These are phyloP conservation scores for Apodemus sylvaticus DNA, from an alignment of 2,113 vertebrate genomes.

Conservation along the genomic window DNA sequence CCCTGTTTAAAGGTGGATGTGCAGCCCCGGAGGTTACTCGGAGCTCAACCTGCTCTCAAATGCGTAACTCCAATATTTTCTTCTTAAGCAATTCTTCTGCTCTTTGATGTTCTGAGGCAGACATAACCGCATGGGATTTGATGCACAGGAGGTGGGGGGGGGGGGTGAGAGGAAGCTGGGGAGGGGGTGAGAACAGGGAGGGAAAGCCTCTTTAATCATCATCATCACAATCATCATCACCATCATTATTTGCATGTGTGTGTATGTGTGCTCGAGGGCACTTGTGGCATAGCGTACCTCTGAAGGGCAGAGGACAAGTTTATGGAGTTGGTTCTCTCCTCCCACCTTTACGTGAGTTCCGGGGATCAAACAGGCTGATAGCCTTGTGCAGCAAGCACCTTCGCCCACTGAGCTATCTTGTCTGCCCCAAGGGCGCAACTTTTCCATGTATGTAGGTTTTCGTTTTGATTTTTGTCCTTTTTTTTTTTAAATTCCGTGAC, in stretches of 20 bases:
- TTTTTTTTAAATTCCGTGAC: not conserved
- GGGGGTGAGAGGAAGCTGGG: not conserved
- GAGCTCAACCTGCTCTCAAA: constrained; percentile 33
- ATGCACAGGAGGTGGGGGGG: not conserved
- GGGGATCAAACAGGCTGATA: not conserved
- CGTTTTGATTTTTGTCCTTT: too few species aligned
- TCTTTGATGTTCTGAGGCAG: constrained; percentile 52
- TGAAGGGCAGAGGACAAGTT: not conserved
- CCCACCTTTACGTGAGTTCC: not conserved
- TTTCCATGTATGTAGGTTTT: not conserved
- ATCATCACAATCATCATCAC: too few species aligned
- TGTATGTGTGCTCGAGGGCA: not conserved
- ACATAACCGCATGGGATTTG: constrained; percentile 35
- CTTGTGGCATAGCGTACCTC: not conserved
- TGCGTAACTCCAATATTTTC: constrained; percentile 69
- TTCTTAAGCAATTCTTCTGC: constrained; percentile 62
- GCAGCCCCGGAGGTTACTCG: constrained; percentile 7
- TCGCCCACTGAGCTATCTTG: not conserved
- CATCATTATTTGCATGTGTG: not conserved
- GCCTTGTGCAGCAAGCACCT: not conserved
- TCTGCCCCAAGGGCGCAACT: not conserved
- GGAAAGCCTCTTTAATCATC: not conserved
- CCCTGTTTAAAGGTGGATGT: constrained; percentile 28
- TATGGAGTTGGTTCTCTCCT: too few species aligned
- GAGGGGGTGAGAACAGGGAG: not conserved